Percentiles rank a stretch among this genome's conserved stretches.
Evolutionary conservation across 2,888 invertebrate species (phyloP).

Genomic region (Tethea ocularis): DNA sequence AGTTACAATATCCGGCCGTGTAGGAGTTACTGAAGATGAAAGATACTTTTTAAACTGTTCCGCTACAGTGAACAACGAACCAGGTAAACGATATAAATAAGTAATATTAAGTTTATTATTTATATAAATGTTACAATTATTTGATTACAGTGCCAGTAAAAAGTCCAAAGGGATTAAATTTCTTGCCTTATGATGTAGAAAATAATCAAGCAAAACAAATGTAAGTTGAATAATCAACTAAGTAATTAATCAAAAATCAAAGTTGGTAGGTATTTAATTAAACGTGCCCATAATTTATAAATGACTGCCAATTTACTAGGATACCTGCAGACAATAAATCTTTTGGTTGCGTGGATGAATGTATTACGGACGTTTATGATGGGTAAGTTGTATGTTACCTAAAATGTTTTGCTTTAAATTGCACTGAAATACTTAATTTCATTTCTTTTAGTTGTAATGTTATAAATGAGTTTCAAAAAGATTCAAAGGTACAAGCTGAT

Average conservation of each 20-base stretch:
- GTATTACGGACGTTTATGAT: not conserved
- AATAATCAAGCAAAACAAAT: not conserved
- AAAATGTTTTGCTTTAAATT: not conserved
- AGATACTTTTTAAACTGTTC: slow-evolving; percentile 64
- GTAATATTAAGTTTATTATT: not conserved
- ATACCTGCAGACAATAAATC: not conserved
- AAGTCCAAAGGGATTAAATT: not conserved
- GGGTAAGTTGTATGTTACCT: not conserved
- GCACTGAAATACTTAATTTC: not conserved
- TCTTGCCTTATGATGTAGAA: not conserved
- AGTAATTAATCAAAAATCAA: no score
- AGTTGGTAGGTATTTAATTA: not conserved
- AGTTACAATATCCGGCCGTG: slow-evolving; percentile 59
- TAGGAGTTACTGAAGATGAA: slow-evolving; percentile 62
- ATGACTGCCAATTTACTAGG: not conserved
- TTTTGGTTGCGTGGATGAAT: not conserved
- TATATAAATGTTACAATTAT: not conserved
- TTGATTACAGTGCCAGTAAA: not conserved
- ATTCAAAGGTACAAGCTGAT: slow-evolving; percentile 24
- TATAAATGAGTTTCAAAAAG: not conserved
- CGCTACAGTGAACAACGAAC: slow-evolving; percentile 60
- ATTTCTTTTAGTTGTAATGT: not conserved
- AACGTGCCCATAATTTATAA: not conserved
- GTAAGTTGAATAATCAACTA: not conserved
- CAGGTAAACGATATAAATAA: slow-evolving; percentile 41